phyloP scores from a whole-genome alignment of 2,888 invertebrate species.

The Apamea sordens region DNA sequence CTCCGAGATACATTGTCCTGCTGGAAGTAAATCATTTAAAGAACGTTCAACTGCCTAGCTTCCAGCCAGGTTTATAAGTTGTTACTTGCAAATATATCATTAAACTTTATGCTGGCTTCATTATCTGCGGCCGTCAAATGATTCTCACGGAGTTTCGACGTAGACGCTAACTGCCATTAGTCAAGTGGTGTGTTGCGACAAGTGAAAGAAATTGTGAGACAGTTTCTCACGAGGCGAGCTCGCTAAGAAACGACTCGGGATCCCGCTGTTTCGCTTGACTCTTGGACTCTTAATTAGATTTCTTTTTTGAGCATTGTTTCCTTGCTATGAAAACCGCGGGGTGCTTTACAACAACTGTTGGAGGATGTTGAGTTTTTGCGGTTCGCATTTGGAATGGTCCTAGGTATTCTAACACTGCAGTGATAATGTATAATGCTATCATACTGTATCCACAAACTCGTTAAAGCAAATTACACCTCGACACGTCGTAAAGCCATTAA shows the following conservation, averaged over 20 bases:
- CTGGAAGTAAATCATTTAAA: constrained; percentile 43
- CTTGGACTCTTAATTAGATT: constrained; percentile 77
- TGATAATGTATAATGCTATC: constrained; percentile 67
- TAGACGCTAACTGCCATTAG: constrained; percentile 72
- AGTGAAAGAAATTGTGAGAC: constrained; percentile 80
- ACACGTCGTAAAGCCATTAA: constrained; percentile 87
- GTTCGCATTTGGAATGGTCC: constrained; percentile 37
- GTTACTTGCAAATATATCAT: constrained; percentile 68
- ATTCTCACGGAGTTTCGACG: constrained; percentile 78
- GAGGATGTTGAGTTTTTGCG: constrained; percentile 38
- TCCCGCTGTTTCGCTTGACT: constrained; percentile 79
- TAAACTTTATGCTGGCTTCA: constrained; percentile 70
- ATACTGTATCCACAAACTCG: constrained; percentile 74
- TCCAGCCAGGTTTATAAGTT: constrained; percentile 50
- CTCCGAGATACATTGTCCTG: constrained; percentile 31
- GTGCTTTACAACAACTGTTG: constrained; percentile 23
- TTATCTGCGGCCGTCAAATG: constrained; percentile 68
- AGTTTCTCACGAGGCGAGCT: constrained; percentile 80
- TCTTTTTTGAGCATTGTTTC: constrained; percentile 58
- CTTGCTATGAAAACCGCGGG: constrained; percentile 42
- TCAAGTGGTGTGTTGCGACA: constrained; percentile 77
- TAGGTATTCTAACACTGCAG: constrained; percentile 47
- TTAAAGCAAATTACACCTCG: constrained; percentile 83
- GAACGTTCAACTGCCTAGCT: constrained; percentile 47
- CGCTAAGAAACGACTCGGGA: constrained; percentile 73